Evolutionary conservation across 2,113 vertebrate species (phyloP).

Genomic region (Chionomys nivalis): DNA sequence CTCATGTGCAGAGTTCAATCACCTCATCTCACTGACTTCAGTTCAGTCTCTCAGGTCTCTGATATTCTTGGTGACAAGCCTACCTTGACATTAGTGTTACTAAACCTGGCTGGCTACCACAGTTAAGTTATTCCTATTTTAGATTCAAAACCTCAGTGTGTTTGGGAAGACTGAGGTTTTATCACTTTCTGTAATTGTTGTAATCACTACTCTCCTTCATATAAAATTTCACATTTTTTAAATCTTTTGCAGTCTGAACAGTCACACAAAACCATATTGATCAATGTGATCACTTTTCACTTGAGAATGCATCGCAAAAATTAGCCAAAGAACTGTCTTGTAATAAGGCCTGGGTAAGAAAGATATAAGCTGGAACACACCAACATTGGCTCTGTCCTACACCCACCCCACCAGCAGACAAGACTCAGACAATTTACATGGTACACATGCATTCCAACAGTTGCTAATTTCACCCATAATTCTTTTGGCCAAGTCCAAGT

Average conservation of each 20-base stretch:
- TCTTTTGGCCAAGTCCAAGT: slow-evolving; percentile 72
- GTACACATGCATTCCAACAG: not conserved
- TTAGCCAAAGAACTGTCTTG: accelerated
- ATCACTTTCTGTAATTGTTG: not conserved
- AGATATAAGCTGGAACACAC: accelerated
- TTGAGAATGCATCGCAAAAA: not conserved
- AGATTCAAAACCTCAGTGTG: not conserved
- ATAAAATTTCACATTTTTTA: not conserved
- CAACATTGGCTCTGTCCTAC: accelerated
- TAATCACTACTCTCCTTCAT: not conserved
- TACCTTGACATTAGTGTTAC: accelerated
- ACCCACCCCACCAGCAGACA: not conserved
- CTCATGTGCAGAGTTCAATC: not conserved
- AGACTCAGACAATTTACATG: not conserved
- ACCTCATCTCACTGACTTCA: accelerated
- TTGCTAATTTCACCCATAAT: slow-evolving; percentile 28
- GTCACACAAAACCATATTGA: not conserved
- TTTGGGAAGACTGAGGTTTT: slow-evolving; percentile 25
- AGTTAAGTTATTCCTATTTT: not conserved
- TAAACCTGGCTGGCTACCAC: accelerated
- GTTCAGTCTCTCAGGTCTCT: accelerated
- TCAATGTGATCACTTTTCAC: not conserved
- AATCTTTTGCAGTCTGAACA: not conserved
- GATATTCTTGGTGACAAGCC: not conserved
- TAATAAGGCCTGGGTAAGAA: not conserved